Percentiles rank a stretch among this genome's conserved stretches.
Evolutionary conservation across 2,113 vertebrate genomes (phyloP).

Genomic region (Macrotis lagotis): DNA sequence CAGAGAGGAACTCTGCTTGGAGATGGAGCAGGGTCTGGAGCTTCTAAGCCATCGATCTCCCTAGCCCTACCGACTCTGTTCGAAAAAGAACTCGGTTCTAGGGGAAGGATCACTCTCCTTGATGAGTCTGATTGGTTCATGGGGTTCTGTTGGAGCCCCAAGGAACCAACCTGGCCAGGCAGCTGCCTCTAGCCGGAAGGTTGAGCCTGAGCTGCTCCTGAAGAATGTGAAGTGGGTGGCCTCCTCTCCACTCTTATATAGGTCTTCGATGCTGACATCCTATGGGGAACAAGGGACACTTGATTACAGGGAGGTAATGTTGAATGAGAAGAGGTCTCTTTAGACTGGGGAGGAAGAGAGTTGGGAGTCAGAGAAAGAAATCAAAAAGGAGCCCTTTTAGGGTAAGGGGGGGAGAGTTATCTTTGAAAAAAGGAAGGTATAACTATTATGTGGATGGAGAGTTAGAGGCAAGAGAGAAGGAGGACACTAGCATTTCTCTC

Average conservation of each 20-base stretch:
- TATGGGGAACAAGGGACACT: constrained; percentile 3
- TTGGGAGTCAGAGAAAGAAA: not conserved
- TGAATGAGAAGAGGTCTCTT: rapidly evolving
- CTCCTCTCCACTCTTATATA: constrained; percentile 59
- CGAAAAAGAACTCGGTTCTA: constrained; percentile 69
- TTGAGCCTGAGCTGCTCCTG: constrained; percentile 55
- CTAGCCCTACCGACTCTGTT: constrained; percentile 63
- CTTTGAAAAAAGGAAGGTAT: not conserved
- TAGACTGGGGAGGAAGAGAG: not conserved
- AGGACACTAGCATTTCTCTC: not conserved
- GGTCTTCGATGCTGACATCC: constrained; percentile 76
- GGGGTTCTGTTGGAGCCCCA: constrained; percentile 43
- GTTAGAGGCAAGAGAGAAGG: rapidly evolving
- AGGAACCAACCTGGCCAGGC: constrained; percentile 74
- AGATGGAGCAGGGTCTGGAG: not conserved
- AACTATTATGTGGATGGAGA: not conserved
- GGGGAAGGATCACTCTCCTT: constrained; percentile 45
- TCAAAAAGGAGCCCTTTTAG: not conserved
- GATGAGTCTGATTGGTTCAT: constrained; percentile 52
- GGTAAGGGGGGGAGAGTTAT: not conserved
- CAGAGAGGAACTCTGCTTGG: not conserved
- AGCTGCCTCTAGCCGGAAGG: constrained; percentile 71
- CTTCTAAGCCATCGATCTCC: not conserved
- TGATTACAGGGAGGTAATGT: not conserved
- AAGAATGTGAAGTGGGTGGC: constrained; percentile 76